These are phyloP conservation scores for Calliopsis andreniformis DNA, from an alignment of 1,140 invertebrate genomes.

Conservation along the genomic window DNA sequence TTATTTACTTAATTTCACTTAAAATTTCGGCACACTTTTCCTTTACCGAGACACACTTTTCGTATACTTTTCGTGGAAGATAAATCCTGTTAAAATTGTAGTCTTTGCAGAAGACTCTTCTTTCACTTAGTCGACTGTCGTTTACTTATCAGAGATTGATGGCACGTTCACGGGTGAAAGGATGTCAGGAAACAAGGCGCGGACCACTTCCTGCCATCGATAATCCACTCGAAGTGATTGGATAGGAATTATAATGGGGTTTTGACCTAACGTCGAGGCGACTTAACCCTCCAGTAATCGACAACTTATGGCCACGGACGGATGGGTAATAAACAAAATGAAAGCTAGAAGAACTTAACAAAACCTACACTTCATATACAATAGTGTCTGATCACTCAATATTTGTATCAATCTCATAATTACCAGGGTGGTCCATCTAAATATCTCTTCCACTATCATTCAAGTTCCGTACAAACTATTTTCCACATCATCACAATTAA, in stretches of 20 bases:
- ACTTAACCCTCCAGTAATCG: slow-evolving; percentile 40
- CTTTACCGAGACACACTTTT: too few species aligned
- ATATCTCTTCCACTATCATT: too few species aligned
- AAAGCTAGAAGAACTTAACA: not conserved
- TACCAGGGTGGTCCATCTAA: too few species aligned
- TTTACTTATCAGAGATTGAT: slow-evolving; percentile 55
- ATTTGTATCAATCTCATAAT: too few species aligned
- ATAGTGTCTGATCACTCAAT: too few species aligned
- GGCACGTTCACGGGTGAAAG: slow-evolving; percentile 25
- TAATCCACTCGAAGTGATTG: slow-evolving; percentile 76
- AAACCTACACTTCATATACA: not conserved
- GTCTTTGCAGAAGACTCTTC: not conserved
- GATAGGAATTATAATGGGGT: slow-evolving; percentile 66
- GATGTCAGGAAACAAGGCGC: slow-evolving; percentile 63
- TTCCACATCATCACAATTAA: too few species aligned
- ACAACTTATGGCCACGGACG: slow-evolving; percentile 16
- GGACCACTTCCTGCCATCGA: slow-evolving; percentile 70
- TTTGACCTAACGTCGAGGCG: slow-evolving; percentile 49
- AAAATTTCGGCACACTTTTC: too few species aligned
- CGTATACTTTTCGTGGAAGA: too few species aligned
- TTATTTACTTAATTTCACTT: not conserved
- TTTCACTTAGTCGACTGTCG: slow-evolving; percentile 16
- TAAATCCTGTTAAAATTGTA: not conserved
- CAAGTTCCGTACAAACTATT: too few species aligned
- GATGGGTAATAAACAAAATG: slow-evolving; percentile 21